Percentiles rank a stretch among this genome's conserved stretches.
phyloP scores from a whole-genome alignment of 2,113 vertebrate species.

The Platichthys stellatus region DNA sequence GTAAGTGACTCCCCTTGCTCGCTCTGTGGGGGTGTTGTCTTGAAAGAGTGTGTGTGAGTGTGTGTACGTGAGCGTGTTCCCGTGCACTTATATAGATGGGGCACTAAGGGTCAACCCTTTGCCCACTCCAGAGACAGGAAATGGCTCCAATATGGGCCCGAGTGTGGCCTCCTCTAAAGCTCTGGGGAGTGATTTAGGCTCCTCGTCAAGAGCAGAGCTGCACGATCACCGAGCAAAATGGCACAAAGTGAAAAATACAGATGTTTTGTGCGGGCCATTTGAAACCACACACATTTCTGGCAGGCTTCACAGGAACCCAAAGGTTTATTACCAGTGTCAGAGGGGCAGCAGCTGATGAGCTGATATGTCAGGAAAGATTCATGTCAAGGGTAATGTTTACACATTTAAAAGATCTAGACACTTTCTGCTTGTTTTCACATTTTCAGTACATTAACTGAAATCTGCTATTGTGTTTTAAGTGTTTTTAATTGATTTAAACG shows the following conservation, averaged over 20 bases:
- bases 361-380: slow-evolving; percentile 41
- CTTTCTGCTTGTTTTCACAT: not conserved
- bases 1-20: slow-evolving; percentile 46
- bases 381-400: slow-evolving; percentile 14
- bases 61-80: slow-evolving; percentile 44
- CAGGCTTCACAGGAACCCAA: slow-evolving; percentile 41
- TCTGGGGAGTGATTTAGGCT: slow-evolving; percentile 70
- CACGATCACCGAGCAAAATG: slow-evolving; percentile 70
- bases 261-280: slow-evolving; percentile 66
- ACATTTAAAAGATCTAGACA: slow-evolving; percentile 5
- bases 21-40: slow-evolving; percentile 50
- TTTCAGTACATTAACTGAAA: slow-evolving; percentile 25
- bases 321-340: slow-evolving; percentile 70
- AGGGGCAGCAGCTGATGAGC: slow-evolving; percentile 30
- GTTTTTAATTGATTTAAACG: not conserved
- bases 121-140: slow-evolving; percentile 80
- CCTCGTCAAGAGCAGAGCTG: slow-evolving; percentile 58
- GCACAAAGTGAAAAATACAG: slow-evolving; percentile 72
- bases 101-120: slow-evolving; percentile 65
- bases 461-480: not conserved
- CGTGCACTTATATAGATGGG: slow-evolving; percentile 54
- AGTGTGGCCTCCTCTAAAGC: slow-evolving; percentile 63
- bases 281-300: slow-evolving; percentile 49
- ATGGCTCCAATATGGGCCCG: slow-evolving; percentile 79
- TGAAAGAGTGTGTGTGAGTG: slow-evolving; percentile 29